Evolutionary conservation across 2,888 invertebrate genomes (phyloP).

Genomic region (Branchipolynoe longqiensis): DNA sequence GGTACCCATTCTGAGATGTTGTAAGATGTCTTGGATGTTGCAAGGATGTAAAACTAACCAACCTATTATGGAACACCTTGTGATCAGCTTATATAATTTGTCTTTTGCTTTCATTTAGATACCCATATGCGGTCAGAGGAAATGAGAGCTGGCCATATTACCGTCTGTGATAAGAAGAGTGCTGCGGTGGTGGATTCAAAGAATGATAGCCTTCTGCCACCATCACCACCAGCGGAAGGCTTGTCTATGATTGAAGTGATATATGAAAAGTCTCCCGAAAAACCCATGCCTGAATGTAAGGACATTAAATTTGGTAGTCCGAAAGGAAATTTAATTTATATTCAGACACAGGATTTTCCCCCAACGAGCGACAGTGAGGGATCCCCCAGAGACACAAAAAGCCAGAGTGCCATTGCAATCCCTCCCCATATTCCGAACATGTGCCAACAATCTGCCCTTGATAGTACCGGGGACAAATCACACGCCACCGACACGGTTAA

Average conservation of each 20-base stretch:
- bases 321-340: slow-evolving; percentile 32
- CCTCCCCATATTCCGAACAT: background rate
- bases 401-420: background rate
- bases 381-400: background rate
- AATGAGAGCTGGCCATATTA: background rate
- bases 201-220: background rate
- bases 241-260: slow-evolving; percentile 29
- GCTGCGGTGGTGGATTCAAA: slow-evolving; percentile 6
- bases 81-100: background rate
- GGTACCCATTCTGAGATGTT: no score
- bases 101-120: background rate
- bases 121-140: background rate
- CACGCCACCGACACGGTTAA: no score
- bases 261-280: slow-evolving; percentile 21
- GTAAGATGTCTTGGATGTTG: no score
- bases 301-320: background rate
- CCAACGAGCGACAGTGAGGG: slow-evolving; percentile 46
- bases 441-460: background rate
- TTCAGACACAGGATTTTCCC: slow-evolving; percentile 52
- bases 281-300: slow-evolving; percentile 3
- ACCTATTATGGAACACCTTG: no score
- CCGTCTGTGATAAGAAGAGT: background rate
- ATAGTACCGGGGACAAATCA: background rate
- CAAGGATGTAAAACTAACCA: no score
- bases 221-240: background rate